A percentile compares a stretch with the other conserved stretches of the same genome.
Evolutionary conservation across 2,797 vertebrate species (phyloP).

Genomic region (Galagoides demidoff): DNA sequence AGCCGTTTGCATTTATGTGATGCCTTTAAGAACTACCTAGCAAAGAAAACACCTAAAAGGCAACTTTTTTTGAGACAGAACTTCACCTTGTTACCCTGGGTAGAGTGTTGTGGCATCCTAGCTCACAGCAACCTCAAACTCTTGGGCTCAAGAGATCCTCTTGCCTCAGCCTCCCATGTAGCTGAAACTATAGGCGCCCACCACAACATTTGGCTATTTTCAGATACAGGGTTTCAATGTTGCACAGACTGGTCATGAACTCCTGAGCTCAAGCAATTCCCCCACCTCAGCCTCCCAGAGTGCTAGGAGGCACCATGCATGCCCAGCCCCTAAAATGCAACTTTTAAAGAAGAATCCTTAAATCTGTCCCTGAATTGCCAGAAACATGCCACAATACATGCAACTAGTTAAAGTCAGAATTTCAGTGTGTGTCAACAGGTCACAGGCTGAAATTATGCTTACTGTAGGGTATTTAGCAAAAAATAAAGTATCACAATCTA

Average conservation of each 20-base stretch:
- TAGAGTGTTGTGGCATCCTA: no score
- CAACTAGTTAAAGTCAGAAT: not conserved
- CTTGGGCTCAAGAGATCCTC: no score
- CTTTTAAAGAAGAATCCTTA: not conserved
- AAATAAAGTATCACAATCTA: not conserved
- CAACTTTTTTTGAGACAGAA: not conserved
- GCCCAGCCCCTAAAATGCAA: not conserved
- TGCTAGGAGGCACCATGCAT: no score
- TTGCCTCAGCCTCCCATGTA: no score
- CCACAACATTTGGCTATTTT: no score
- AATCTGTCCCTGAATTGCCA: not conserved
- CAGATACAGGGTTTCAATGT: no score
- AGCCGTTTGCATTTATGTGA: not conserved
- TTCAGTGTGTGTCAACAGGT: not conserved
- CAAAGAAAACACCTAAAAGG: not conserved
- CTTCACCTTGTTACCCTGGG: no score
- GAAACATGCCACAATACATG: not conserved
- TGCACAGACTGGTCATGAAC: no score
- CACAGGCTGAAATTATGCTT: conserved; percentile 9
- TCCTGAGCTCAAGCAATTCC: no score
- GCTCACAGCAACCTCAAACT: no score
- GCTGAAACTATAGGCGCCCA: no score
- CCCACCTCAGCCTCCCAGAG: no score
- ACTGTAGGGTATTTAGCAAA: not conserved
- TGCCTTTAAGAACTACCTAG: not conserved